Evolutionary conservation across 2,797 vertebrate species (phyloP).

Genomic region (Nyctibius grandis): DNA sequence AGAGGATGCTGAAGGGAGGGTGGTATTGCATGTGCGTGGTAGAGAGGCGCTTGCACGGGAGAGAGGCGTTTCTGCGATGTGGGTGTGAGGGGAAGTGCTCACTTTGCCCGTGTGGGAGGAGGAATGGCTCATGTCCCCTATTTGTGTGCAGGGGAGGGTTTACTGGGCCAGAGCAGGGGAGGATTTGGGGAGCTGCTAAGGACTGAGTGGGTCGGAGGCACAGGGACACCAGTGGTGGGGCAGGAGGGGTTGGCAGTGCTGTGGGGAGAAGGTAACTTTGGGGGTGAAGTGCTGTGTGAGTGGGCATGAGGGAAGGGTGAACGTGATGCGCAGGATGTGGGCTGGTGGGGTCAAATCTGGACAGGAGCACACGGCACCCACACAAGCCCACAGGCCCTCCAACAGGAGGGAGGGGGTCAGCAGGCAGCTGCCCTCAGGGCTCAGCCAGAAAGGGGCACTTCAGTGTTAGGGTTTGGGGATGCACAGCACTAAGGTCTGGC

Average conservation of each 20-base stretch:
- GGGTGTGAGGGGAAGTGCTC: background rate
- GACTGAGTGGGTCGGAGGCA: background rate
- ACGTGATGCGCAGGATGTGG: background rate
- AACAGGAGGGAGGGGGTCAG: background rate
- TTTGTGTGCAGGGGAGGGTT: background rate
- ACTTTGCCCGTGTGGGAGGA: fast-evolving
- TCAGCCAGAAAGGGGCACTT: background rate
- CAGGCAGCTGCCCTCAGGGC: background rate
- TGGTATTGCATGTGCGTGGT: fast-evolving
- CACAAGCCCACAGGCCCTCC: background rate
- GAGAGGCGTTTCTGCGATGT: fast-evolving
- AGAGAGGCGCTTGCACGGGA: fast-evolving
- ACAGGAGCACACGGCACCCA: background rate
- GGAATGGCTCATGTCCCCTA: background rate
- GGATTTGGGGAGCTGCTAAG: background rate
- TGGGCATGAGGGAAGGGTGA: background rate
- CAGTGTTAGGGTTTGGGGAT: background rate
- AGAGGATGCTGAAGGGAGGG: background rate
- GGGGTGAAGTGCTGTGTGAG: background rate
- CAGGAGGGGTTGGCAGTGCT: background rate
- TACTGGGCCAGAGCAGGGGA: no score
- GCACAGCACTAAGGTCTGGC: background rate
- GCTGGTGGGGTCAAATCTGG: background rate
- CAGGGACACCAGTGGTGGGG: background rate
- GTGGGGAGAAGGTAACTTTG: no score